phyloP scores from a whole-genome alignment of 2,797 vertebrate species.

The Acanthurus tractus region DNA sequence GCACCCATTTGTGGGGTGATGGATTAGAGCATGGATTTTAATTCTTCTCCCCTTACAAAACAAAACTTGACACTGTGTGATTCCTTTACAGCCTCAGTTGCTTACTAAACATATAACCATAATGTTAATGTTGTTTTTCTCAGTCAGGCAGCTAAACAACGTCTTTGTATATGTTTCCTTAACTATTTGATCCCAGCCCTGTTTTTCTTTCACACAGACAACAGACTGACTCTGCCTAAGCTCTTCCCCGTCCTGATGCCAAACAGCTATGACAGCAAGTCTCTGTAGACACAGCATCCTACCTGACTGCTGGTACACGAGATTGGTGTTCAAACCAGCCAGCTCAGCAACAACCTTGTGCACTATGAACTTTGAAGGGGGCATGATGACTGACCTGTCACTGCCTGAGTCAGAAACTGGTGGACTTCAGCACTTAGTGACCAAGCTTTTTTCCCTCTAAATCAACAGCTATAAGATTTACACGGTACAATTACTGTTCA shows the following conservation, averaged over 20 bases:
- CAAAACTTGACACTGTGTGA: neutral
- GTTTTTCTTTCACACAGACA: slow-evolving; percentile 6
- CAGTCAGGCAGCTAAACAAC: neutral
- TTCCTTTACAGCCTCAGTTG: neutral
- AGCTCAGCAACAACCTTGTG: slow-evolving; percentile 34
- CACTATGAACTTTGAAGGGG: neutral
- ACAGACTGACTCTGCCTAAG: slow-evolving; percentile 11
- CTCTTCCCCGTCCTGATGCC: slow-evolving; percentile 1
- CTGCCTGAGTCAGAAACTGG: too few relatives aligned
- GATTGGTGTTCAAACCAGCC: slow-evolving; percentile 31
- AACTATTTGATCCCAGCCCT: neutral
- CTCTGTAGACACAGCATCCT: slow-evolving; percentile 6
- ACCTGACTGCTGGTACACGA: slow-evolving; percentile 19
- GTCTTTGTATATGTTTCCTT: neutral
- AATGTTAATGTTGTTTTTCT: neutral
- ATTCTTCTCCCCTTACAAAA: neutral
- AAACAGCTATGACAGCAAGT: slow-evolving; percentile 38
- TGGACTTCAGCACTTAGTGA: too few relatives aligned
- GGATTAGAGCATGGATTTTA: neutral
- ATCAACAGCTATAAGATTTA: too few relatives aligned
- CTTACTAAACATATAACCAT: neutral
- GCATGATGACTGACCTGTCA: slow-evolving; percentile 35
- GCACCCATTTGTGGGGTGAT: neutral
- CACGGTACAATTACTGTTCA: too few relatives aligned
- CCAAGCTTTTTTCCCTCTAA: too few relatives aligned